These are phyloP conservation scores for Tetanocera ferruginea DNA, from an alignment of 2,888 invertebrate genomes.

Conservation along the genomic window DNA sequence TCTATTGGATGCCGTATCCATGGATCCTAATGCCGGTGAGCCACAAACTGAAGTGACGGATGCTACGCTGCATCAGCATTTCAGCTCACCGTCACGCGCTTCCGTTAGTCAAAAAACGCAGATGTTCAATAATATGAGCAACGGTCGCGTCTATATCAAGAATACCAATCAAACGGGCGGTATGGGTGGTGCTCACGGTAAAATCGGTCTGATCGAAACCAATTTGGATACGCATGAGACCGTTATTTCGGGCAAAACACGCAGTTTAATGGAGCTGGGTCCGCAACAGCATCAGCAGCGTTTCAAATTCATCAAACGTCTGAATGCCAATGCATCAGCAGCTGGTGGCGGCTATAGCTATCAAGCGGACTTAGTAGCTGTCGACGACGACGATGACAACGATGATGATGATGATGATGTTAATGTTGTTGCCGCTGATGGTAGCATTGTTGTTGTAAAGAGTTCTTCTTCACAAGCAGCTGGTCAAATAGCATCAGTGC, in stretches of 20 bases:
- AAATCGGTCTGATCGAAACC: conserved; percentile 88
- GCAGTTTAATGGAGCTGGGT: conserved; percentile 77
- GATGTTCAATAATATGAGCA: conserved; percentile 58
- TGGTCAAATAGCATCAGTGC: conserved; percentile 64
- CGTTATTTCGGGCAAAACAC: conserved; percentile 75
- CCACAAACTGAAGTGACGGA: not conserved
- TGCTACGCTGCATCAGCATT: conserved; percentile 24
- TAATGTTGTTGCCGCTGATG: conserved; percentile 63
- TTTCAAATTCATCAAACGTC: conserved; percentile 25
- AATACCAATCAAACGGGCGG: conserved; percentile 13
- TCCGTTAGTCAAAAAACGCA: conserved; percentile 59
- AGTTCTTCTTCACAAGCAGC: conserved; percentile 54
- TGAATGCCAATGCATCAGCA: conserved; percentile 38
- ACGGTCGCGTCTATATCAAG: conserved; percentile 51
- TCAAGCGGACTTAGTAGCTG: conserved; percentile 54
- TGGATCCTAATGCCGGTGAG: conserved; percentile 34
- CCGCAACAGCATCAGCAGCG: conserved; percentile 62
- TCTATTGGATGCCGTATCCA: conserved; percentile 30
- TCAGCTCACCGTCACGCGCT: conserved; percentile 57
- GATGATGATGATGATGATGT: conserved; percentile 49
- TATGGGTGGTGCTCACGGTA: conserved; percentile 48
- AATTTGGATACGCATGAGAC: conserved; percentile 86
- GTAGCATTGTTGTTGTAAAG: conserved; percentile 48
- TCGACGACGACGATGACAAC: conserved; percentile 50
- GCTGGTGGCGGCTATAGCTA: conserved; percentile 45